Conservation (phyloP, 2,888 invertebrate species). For the Boloria euphrosyne region DNA sequence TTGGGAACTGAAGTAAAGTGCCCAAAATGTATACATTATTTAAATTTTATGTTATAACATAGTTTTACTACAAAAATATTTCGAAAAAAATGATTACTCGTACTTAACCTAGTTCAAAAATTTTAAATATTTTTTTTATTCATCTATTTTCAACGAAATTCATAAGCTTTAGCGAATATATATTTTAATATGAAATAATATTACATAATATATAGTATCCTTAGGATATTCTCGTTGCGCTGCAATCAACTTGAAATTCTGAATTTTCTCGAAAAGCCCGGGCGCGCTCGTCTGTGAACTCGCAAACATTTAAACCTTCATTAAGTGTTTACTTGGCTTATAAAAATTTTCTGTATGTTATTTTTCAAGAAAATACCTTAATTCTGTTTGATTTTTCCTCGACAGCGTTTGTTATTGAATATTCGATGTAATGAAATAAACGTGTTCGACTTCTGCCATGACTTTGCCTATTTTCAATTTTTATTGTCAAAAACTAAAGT, state of each 20-base stretch:
- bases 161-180: not conserved
- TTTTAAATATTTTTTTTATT: no score
- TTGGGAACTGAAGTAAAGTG: slow-evolving; percentile 4
- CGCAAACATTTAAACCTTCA: slow-evolving; percentile 73
- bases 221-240: slow-evolving; percentile 18
- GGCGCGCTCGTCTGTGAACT: slow-evolving; percentile 58
- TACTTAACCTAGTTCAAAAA: no score
- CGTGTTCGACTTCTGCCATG: no score
- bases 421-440: no score
- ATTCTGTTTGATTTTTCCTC: slow-evolving; percentile 36
- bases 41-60: not conserved
- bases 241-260: slow-evolving; percentile 48
- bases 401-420: not conserved
- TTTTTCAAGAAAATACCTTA: slow-evolving; percentile 38
- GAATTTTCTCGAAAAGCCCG: slow-evolving; percentile 47
- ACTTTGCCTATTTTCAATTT: no score
- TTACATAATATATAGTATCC: not conserved
- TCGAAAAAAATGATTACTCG: no score
- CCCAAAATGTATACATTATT: no score
- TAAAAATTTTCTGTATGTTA: slow-evolving; percentile 58
- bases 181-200: slow-evolving; percentile 1
- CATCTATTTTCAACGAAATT: not conserved
- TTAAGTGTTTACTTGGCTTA: slow-evolving; percentile 73
- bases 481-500: no score
- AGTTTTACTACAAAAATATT: no score